Evolutionary conservation across 2,113 vertebrate species (phyloP).

Genomic region (Centropus unirufus): DNA sequence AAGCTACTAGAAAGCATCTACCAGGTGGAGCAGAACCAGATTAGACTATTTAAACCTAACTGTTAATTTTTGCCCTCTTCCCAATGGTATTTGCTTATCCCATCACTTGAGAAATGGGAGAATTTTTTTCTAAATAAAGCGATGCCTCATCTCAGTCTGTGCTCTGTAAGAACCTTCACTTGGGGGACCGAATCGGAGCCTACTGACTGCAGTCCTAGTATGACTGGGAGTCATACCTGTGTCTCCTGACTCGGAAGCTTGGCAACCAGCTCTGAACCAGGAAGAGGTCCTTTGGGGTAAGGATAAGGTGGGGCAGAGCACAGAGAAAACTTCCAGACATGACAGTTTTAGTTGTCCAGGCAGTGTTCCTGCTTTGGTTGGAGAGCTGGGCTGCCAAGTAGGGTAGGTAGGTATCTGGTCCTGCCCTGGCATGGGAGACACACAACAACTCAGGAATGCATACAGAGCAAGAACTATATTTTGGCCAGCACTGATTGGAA

Average conservation of each 20-base stretch:
- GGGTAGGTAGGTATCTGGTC: accelerated
- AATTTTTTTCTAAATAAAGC: too few relatives aligned
- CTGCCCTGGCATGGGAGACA: background rate
- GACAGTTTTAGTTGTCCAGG: background rate
- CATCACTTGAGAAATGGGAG: background rate
- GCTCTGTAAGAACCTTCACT: background rate
- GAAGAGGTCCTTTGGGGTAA: background rate
- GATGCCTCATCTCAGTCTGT: background rate
- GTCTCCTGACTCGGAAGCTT: accelerated
- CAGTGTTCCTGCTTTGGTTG: accelerated
- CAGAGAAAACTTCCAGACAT: background rate
- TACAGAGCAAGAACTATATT: background rate
- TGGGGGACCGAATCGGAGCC: background rate
- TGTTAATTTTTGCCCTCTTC: background rate
- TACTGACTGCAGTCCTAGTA: background rate
- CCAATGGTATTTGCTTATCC: background rate
- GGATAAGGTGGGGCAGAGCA: background rate
- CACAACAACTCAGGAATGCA: background rate
- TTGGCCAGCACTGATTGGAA: background rate
- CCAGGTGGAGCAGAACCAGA: background rate
- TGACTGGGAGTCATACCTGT: background rate
- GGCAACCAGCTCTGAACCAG: accelerated
- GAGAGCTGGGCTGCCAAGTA: background rate
- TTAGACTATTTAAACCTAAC: background rate
- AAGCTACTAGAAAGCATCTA: background rate